Conservation (phyloP, 2,797 vertebrate species). For the Crenuchus spilurus region DNA sequence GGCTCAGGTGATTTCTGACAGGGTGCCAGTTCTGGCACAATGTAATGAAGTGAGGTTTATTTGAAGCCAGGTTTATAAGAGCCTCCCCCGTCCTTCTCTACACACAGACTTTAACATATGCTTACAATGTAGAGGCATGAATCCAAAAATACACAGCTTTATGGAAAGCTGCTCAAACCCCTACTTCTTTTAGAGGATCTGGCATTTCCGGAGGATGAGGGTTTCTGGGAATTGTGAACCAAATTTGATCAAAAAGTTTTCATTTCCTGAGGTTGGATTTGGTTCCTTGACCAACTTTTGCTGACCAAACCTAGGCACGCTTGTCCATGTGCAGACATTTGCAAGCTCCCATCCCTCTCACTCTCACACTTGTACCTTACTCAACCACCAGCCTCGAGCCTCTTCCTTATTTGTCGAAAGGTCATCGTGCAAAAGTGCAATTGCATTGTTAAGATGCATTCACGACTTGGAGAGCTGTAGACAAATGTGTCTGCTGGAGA, state of each 20-base stretch:
- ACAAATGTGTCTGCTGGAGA: constrained; percentile 4
- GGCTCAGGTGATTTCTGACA: constrained; percentile 46
- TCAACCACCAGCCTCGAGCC: neutral
- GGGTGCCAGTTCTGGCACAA: constrained; percentile 23
- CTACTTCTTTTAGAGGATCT: constrained; percentile 4
- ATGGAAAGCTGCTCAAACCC: neutral
- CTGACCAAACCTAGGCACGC: neutral
- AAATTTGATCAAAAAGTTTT: constrained; percentile 14
- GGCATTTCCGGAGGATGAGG: neutral
- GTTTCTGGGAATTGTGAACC: neutral
- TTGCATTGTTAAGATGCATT: constrained; percentile 30
- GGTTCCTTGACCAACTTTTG: neutral
- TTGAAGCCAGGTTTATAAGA: constrained; percentile 11
- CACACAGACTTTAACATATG: neutral
- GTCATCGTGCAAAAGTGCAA: constrained; percentile 30
- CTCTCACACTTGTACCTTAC: neutral
- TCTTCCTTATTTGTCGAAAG: constrained; percentile 11
- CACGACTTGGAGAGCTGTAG: neutral
- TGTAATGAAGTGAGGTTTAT: constrained; percentile 13
- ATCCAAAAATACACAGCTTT: constrained; percentile 13
- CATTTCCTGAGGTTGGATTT: neutral
- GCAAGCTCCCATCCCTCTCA: neutral
- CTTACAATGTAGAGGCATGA: neutral
- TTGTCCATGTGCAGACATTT: neutral
- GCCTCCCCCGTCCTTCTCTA: too few species aligned